Base-by-base conservation (phyloP, 2,888 invertebrate genomes). In the Panzeria rudis region DNA sequence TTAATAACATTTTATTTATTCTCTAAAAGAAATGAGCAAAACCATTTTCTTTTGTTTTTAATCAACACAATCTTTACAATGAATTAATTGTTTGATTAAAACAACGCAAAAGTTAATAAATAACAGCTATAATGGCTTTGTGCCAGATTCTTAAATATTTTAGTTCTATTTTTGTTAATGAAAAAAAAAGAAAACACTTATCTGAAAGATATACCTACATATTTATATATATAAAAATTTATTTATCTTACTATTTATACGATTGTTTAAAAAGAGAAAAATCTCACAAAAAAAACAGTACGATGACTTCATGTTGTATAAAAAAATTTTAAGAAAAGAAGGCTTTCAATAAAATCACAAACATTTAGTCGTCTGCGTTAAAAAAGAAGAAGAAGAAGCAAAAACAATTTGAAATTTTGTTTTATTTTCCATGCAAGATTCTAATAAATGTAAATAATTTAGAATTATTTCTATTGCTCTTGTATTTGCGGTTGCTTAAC, bases 291-390 rank as follows among this genome's bases (percentile, higher is more conserved):
- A 79, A 47, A 72, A 62, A 29, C 47, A 62, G 59, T 72, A 73
- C 38, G 75, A 86, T 80, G 79, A 72, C 83, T 83, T 71, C 56
- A 71, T 78, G 61, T 77, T 78, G 61, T 71, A 82, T 71, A 81
- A 64, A 83, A 75, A 81, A 69, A 69, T 47, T 29, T 29, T n/a
- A 38, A 73, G 17, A 76, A 81, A 54, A 79, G 73, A 86, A 83
- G 80, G 77, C 84, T 84, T 83, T 78, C 83, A 86, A 83, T 79
- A 83, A 86, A 86, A 83, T 61, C 72, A 69, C 25, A 54, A 64
- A 68, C 68, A 76, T 71, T 56, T 17, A 89, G 90, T 90, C 90
- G 88, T 90, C 90, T 86, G 41, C 66, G 69, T 50, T 47, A 66
- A 69, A 82, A 54, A 75, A 72, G 79, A 88, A 64, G n/a, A 86